Evolutionary conservation across 2,113 vertebrate genomes (phyloP), one percentile per base, ranked within the genome.

Genomic region (Panurus biarmicus): DNA sequence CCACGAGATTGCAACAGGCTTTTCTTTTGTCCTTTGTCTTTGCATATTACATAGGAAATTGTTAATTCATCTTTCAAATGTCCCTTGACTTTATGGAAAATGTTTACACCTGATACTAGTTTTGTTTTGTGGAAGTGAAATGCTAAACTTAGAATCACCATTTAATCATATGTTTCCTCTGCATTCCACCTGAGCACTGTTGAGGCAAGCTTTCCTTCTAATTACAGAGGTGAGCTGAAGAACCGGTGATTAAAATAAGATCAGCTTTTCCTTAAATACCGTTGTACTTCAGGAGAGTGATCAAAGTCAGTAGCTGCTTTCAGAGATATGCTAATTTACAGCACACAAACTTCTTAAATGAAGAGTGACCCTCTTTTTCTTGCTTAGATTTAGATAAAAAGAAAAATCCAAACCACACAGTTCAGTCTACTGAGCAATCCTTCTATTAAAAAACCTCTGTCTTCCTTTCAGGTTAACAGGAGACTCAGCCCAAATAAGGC

Each of bases 91-190:
- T 87, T 28, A 66, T 0, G 0, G 71, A 73, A 83, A 80, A 51
- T 14, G 16, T 76, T 91, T 57, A 26, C 25, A 47, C 51, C 33
- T 3, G 0, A 70, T 28, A 31, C 6, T 82, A 72, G 29, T 58
- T 91, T 72, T 81, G 29, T 54, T 89, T 86, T 96, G 83, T 92
- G 53, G 73, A 92, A 51, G n/a, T 69, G 76, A 94, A 86, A 69
- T 23, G 45, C 66, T 93, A 84, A 89, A 93, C 73, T 87, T 96
- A 66, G 45, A 93, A 93, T 72, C 73, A 62, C 33, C 35, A 51
- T 81, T 95, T 97, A 96, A 97, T 97, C 88, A 90, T 90, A 93
- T n/a, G 88, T 93, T 96, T 93, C 92, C 69, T 81, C 33, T 77
- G 77, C 92, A 94, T 96, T 95, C 88, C 90, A 90, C 45, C 76